Percentiles rank a stretch among this genome's conserved stretches.
Conservation (phyloP, 2,888 invertebrate species). For the Nephrotoma flavescens region DNA sequence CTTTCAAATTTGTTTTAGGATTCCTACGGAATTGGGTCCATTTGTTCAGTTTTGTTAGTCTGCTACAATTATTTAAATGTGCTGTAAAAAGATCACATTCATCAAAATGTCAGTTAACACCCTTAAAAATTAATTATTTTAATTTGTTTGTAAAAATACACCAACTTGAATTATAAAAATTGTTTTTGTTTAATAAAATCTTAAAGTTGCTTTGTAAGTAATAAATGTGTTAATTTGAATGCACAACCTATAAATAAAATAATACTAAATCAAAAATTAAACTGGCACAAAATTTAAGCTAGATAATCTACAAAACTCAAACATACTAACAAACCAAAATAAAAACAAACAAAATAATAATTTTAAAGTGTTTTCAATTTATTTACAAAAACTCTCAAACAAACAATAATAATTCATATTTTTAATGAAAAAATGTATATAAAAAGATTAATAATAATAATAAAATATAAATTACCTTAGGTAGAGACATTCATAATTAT, state of each 20-base stretch:
- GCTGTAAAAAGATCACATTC: too few relatives aligned
- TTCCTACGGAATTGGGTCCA: too few relatives aligned
- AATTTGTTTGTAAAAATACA: too few relatives aligned
- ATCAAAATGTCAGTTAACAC: too few relatives aligned
- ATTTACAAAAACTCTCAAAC: not conserved
- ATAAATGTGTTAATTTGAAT: too few relatives aligned
- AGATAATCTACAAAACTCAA: not conserved
- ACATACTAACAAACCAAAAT: not conserved
- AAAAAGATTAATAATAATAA: not conserved
- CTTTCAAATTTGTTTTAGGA: too few relatives aligned
- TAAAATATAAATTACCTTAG: not conserved
- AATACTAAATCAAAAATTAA: not conserved
- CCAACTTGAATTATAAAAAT: too few relatives aligned
- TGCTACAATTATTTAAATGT: too few relatives aligned
- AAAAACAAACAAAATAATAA: not conserved
- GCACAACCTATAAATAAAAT: not conserved
- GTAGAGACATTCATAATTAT: conserved; percentile 16
- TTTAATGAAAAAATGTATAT: not conserved
- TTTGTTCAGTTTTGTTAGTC: too few relatives aligned
- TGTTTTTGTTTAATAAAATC: too few relatives aligned
- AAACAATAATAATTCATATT: not conserved
- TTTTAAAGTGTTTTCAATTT: not conserved
- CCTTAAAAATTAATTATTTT: too few relatives aligned
- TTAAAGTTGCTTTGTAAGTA: too few relatives aligned
- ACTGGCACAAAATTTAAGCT: not conserved